phyloP scores from a whole-genome alignment of 1,140 invertebrate genomes.

The Hylaeus volcanicus region DNA sequence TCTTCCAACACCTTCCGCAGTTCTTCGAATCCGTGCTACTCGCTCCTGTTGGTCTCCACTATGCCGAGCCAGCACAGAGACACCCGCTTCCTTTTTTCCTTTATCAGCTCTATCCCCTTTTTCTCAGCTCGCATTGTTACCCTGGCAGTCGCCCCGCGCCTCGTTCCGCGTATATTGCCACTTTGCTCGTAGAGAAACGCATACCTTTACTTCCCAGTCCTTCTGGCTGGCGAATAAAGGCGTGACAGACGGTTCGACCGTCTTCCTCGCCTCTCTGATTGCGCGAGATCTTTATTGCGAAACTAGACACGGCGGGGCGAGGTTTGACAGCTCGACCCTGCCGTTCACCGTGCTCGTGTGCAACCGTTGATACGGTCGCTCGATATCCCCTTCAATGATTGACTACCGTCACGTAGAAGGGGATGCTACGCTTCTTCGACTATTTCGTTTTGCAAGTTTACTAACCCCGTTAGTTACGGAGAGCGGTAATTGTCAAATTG shows the following conservation, averaged over 20 bases:
- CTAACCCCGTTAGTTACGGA: too few species aligned
- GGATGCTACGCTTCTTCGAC: too few species aligned
- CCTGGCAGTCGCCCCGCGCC: neutral
- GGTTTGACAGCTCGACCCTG: slow-evolving; percentile 1
- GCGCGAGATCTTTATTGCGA: slow-evolving; percentile 54
- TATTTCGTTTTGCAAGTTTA: too few species aligned
- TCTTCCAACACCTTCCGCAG: neutral
- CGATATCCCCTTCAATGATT: neutral
- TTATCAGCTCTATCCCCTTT: neutral
- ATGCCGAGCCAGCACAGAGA: too few species aligned
- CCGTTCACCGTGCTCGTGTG: neutral
- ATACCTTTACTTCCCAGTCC: slow-evolving; percentile 11
- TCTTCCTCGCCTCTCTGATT: slow-evolving; percentile 46
- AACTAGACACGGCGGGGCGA: neutral
- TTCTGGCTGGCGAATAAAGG: slow-evolving; percentile 28
- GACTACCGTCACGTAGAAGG: neutral
- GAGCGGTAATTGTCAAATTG: too few species aligned
- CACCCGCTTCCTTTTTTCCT: slow-evolving; percentile 1
- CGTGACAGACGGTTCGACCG: slow-evolving; percentile 21
- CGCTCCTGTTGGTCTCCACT: too few species aligned
- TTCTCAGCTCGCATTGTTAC: slow-evolving; percentile 26
- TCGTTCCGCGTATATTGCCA: slow-evolving; percentile 50
- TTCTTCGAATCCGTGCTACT: too few species aligned
- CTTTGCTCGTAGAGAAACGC: slow-evolving; percentile 2
- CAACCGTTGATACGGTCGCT: neutral